These are phyloP conservation scores for Pogonomyrmex californicus DNA, from an alignment of 1,140 invertebrate genomes.

Conservation along the genomic window DNA sequence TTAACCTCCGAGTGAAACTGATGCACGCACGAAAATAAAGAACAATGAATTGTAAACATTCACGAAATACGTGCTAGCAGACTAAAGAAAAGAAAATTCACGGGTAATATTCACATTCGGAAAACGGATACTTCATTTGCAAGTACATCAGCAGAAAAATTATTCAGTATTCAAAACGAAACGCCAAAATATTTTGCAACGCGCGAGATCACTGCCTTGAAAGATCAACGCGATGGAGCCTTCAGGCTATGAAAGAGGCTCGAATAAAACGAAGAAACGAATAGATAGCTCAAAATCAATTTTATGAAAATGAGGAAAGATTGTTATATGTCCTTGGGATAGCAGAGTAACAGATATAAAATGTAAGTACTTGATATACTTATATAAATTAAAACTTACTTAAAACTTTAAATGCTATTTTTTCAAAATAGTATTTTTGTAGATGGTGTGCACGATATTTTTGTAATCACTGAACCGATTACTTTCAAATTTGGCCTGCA, in stretches of 20 bases:
- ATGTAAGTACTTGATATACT: background rate
- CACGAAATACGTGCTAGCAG: no score
- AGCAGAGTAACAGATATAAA: background rate
- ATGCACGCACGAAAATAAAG: no score
- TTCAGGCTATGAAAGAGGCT: background rate
- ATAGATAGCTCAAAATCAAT: background rate
- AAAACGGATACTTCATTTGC: no score
- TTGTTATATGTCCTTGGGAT: background rate
- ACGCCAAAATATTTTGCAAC: background rate
- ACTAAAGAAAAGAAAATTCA: no score
- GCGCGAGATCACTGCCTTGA: background rate
- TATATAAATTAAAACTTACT: background rate
- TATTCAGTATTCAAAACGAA: no score
- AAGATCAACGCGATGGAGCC: background rate
- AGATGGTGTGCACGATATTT: no score
- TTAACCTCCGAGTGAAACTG: no score
- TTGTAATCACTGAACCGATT: no score
- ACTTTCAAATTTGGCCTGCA: background rate
- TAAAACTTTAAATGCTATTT: background rate
- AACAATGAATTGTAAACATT: no score
- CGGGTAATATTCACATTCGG: no score
- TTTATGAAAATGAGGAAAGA: background rate
- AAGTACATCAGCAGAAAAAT: no score
- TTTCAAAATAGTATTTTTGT: background rate
- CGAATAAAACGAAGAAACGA: background rate